Percentiles rank a stretch among this genome's conserved stretches.
Conservation (phyloP, 2,113 vertebrate species). For the Thunnus thynnus region DNA sequence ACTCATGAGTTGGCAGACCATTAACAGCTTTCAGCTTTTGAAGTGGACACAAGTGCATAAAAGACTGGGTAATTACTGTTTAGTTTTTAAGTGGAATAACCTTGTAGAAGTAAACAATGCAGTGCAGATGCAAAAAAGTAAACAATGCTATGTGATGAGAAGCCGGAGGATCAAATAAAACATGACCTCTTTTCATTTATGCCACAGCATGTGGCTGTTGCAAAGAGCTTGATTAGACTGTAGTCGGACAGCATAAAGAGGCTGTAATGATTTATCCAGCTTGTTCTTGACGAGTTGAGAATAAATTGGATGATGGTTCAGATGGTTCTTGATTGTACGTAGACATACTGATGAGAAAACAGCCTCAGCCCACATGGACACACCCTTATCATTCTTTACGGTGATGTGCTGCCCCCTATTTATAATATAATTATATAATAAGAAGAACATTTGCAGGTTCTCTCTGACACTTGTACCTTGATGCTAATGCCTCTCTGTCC, state of each 20-base stretch:
- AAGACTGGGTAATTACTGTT: too few species aligned
- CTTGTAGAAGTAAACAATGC: too few species aligned
- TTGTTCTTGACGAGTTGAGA: background rate
- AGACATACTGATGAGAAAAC: background rate
- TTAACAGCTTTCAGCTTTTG: too few species aligned
- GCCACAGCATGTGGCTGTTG: background rate
- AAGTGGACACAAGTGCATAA: too few species aligned
- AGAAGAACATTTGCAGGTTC: too few species aligned
- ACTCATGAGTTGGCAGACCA: too few species aligned
- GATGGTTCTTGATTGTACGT: background rate
- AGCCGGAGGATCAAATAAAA: background rate
- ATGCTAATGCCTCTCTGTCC: conserved; percentile 18
- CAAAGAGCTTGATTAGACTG: background rate
- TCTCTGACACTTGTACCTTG: background rate
- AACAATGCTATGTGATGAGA: too few species aligned
- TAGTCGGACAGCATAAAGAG: conserved; percentile 13
- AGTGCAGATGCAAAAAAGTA: too few species aligned
- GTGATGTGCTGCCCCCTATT: too few species aligned
- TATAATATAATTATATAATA: too few species aligned
- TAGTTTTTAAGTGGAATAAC: too few species aligned
- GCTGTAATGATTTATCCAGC: conserved; percentile 16
- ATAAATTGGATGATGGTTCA: background rate
- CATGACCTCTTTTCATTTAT: background rate
- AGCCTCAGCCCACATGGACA: background rate
- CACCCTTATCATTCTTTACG: too few species aligned